Evolutionary conservation across 2,888 invertebrate genomes (phyloP).

Genomic region (Lissocephala sabroskyi): DNA sequence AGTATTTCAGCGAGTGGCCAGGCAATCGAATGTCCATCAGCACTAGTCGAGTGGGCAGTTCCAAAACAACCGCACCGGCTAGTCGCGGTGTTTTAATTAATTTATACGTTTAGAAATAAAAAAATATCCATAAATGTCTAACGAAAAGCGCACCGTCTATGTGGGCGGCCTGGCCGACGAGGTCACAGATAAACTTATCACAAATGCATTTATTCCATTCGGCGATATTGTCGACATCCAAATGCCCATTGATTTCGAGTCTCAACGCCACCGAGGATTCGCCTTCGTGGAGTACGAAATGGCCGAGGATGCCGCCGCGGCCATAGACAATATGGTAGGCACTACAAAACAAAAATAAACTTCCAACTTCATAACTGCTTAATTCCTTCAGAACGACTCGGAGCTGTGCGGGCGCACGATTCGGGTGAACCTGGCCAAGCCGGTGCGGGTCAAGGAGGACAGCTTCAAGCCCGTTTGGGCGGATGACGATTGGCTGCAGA

Average conservation of each 20-base stretch:
- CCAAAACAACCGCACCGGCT: too few species aligned
- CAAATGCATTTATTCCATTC: conserved; percentile 98
- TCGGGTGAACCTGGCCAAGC: conserved; percentile 96
- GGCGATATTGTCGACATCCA: conserved; percentile 99
- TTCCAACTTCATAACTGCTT: neutral
- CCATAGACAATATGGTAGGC: conserved; percentile 97
- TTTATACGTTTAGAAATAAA: conserved; percentile 7
- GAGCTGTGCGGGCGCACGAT: conserved; percentile 97
- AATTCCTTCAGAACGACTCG: conserved; percentile 89
- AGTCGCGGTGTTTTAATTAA: too few species aligned
- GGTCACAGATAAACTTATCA: conserved; percentile 95
- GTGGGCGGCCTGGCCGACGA: conserved; percentile 94
- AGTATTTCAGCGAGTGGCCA: too few species aligned
- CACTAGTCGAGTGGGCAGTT: too few species aligned
- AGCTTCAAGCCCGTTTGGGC: conserved; percentile 97
- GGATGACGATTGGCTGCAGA: conserved; percentile 98
- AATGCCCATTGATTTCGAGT: conserved; percentile 96
- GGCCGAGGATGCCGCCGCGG: conserved; percentile 98
- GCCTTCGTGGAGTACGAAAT: conserved; percentile 98
- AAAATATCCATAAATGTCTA: conserved; percentile 71
- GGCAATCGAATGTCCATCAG: too few species aligned
- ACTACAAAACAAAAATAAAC: neutral
- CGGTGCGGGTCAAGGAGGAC: conserved; percentile 96
- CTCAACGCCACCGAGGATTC: conserved; percentile 97
- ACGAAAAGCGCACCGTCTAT: conserved; percentile 86